A percentile compares a stretch with the other conserved stretches of the same genome.
Conservation (phyloP, 2,113 vertebrate genomes). For the Prionailurus bengalensis region DNA sequence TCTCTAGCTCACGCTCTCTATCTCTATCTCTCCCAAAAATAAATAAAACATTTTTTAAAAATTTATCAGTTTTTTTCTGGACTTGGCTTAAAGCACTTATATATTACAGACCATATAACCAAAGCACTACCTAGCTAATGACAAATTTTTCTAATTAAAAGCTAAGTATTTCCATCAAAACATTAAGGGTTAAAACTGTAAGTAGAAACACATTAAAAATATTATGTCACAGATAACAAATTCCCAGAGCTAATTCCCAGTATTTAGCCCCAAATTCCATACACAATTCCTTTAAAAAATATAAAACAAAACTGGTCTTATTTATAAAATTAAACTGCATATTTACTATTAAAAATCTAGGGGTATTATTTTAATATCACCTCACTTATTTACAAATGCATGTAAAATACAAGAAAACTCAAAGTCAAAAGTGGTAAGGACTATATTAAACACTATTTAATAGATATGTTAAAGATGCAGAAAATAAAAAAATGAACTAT, state of each 20-base stretch:
- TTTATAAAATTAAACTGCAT: conserved; percentile 62
- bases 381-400: conserved; percentile 30
- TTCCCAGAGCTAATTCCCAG: conserved; percentile 38
- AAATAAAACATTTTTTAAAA: no score
- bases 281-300: conserved; percentile 8
- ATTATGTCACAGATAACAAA: conserved; percentile 8
- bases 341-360: conserved; percentile 7
- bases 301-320: neutral
- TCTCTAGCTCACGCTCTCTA: no score
- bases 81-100: conserved; percentile 36
- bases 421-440: conserved; percentile 31
- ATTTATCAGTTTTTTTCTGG: neutral
- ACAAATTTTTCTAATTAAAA: conserved; percentile 47
- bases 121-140: conserved; percentile 26
- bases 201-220: conserved; percentile 38
- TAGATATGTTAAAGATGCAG: neutral
- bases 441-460: conserved; percentile 61
- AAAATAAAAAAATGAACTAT: conserved; percentile 11
- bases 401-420: conserved; percentile 55
- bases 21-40: no score
- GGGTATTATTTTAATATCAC: conserved; percentile 32
- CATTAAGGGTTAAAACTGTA: conserved; percentile 35
- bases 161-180: conserved; percentile 15
- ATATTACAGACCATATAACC: neutral
- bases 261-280: conserved; percentile 13